Evolutionary conservation across 2,113 vertebrate species (phyloP).

Genomic region (Nothobranchius kuhntae): DNA sequence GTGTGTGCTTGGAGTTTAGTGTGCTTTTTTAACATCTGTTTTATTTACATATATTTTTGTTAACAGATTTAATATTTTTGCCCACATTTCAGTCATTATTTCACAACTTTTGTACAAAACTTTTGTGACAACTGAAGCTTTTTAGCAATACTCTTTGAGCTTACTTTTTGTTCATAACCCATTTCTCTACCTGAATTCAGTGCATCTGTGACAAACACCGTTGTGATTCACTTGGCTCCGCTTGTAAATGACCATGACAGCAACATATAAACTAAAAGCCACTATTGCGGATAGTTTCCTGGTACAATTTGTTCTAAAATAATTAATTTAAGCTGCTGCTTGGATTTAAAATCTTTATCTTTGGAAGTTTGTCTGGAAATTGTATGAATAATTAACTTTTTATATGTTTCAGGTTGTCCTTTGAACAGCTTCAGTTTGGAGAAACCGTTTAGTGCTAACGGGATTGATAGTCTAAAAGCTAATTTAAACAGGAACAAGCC

Average conservation of each 20-base stretch:
- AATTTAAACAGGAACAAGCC: too few species aligned
- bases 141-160: conserved; percentile 18
- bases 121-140: conserved; percentile 24
- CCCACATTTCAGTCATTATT: neutral
- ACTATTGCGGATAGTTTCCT: neutral
- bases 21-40: conserved; percentile 37
- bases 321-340: neutral
- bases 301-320: conserved; percentile 4
- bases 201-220: neutral
- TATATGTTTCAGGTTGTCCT: neutral
- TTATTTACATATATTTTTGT: conserved; percentile 33
- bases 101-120: neutral
- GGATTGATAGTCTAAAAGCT: neutral
- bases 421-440: neutral
- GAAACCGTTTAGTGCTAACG: neutral
- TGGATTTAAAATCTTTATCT: neutral
- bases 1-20: conserved; percentile 18
- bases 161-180: neutral
- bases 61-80: conserved; percentile 30
- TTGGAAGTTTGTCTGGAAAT: neutral
- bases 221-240: conserved; percentile 3
- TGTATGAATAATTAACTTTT: neutral
- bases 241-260: conserved; percentile 45
- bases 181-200: conserved; percentile 18
- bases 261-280: neutral